These are phyloP conservation scores for Trichechus manatus DNA, from an alignment of 2,113 vertebrate species.

Conservation along the genomic window DNA sequence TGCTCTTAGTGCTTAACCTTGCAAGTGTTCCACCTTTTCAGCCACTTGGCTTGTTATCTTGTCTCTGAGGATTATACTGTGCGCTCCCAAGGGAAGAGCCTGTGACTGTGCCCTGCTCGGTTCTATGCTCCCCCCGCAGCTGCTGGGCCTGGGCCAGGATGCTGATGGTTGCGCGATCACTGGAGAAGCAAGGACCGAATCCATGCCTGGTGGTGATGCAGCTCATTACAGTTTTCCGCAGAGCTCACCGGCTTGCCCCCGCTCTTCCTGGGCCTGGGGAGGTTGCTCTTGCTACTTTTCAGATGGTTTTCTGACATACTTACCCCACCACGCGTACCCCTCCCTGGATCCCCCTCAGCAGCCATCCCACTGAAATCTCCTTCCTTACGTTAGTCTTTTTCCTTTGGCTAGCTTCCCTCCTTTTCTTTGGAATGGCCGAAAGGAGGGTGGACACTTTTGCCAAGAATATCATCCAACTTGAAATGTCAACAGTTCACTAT, in stretches of 20 bases:
- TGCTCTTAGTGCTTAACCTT: conserved; percentile 16
- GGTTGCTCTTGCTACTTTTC: conserved; percentile 9
- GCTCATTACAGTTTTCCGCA: conserved; percentile 14
- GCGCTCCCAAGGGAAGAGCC: not conserved
- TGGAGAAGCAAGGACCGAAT: not conserved
- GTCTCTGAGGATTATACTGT: conserved; percentile 40
- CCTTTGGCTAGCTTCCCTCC: not conserved
- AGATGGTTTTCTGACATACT: not conserved
- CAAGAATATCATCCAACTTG: not conserved
- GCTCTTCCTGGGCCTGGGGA: not conserved
- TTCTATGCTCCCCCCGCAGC: not conserved
- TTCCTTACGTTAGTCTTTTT: conserved; percentile 8
- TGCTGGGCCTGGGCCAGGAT: conserved; percentile 58
- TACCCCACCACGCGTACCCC: not conserved
- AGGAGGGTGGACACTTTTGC: not conserved
- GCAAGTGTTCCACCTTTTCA: not conserved
- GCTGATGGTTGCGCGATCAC: not conserved
- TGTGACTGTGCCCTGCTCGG: not conserved
- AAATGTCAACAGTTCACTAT: not conserved
- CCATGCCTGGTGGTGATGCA: conserved; percentile 35
- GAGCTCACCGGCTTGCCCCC: not conserved
- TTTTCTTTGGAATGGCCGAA: not conserved
- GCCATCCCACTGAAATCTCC: not conserved
- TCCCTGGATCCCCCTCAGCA: not conserved
- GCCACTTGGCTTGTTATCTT: conserved; percentile 55